Evolutionary conservation across 2,797 vertebrate genomes (phyloP), one percentile per base, ranked within the genome.

Genomic region (Streptopelia turtur): DNA sequence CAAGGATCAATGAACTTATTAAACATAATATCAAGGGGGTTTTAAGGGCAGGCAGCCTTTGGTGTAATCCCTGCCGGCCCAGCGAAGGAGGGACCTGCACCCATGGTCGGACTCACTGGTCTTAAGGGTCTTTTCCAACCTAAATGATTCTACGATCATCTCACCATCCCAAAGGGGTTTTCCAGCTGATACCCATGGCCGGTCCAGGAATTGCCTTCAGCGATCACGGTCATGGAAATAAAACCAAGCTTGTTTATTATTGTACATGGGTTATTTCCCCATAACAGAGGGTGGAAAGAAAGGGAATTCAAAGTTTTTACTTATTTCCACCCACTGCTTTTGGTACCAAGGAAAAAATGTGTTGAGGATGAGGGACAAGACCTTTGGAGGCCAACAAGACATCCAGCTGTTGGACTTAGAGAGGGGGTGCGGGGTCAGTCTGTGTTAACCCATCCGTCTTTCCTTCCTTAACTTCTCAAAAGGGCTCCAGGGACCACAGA

Each of bases 341-440:
- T 57, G 21, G 17, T 57, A 41, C 22, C 50, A 59, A 53, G 13
- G 68, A 33, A 33, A 52, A 43, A 13, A 16, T 25, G 27, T 31
- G 31, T 35, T 43, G 72, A 82, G 47, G 23, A 23, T 57, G 28
- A 27, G 27, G 16, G 18, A 85, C 41, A 63, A 63, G 35, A 61
- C 25, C 43, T 83, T 49, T 1, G 1, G 18, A 35, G 17, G 16
- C 49, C 76, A 16, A 17, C 0, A 0, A 28, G 35, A 63, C 31
- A 25, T 50, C 23, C 0, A 1, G 47, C 30, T 85, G 17, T 49
- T 74, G 53, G 47, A 30, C 55, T 53, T 49, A 55, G n/a, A 31
- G 47, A 60, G 13, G 14, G 28, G 5, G 5, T 24, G 47, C 0
- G 0, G 23, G 20, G 18, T 56, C 4, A 0, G 5, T 50, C 22